These are phyloP conservation scores for Eurystomus glaucurus DNA, from an alignment of 2,797 vertebrate species.

Conservation along the genomic window DNA sequence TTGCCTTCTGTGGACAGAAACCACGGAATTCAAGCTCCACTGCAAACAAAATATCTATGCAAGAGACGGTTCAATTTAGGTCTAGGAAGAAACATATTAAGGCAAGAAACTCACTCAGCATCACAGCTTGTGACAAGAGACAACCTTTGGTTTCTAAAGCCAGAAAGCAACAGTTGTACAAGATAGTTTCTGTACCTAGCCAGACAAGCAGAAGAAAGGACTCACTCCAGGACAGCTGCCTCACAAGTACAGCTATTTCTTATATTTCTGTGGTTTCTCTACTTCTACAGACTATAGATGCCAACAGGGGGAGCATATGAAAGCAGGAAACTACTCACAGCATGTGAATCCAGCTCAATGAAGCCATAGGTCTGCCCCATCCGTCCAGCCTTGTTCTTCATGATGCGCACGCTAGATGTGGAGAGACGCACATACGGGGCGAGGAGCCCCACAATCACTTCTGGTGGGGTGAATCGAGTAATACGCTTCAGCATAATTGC, in stretches of 20 bases:
- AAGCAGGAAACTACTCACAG: slow-evolving; percentile 83
- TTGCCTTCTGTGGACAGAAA: not conserved
- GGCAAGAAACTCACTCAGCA: not conserved
- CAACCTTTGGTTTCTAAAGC: not conserved
- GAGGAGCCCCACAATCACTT: slow-evolving; percentile 93
- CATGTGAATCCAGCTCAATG: slow-evolving; percentile 96
- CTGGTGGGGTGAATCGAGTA: slow-evolving; percentile 91
- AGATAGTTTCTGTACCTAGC: not conserved
- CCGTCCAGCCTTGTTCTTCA: slow-evolving; percentile 91
- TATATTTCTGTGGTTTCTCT: not conserved
- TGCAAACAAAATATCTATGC: not conserved
- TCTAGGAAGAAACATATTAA: not conserved
- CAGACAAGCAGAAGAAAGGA: not conserved
- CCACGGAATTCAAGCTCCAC: not conserved
- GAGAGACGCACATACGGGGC: slow-evolving; percentile 93
- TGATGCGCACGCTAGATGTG: slow-evolving; percentile 93
- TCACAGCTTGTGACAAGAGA: not conserved
- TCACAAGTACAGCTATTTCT: not conserved
- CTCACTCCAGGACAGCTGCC: not conserved
- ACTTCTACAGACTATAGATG: not conserved
- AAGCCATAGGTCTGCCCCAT: slow-evolving; percentile 95
- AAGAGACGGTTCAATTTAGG: not conserved
- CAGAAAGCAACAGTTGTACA: not conserved
- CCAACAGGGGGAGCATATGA: not conserved
- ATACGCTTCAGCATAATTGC: slow-evolving; percentile 97